These are phyloP conservation scores for Drosophila punjabiensis DNA, from an alignment of 1,140 invertebrate species.

Conservation along the genomic window DNA sequence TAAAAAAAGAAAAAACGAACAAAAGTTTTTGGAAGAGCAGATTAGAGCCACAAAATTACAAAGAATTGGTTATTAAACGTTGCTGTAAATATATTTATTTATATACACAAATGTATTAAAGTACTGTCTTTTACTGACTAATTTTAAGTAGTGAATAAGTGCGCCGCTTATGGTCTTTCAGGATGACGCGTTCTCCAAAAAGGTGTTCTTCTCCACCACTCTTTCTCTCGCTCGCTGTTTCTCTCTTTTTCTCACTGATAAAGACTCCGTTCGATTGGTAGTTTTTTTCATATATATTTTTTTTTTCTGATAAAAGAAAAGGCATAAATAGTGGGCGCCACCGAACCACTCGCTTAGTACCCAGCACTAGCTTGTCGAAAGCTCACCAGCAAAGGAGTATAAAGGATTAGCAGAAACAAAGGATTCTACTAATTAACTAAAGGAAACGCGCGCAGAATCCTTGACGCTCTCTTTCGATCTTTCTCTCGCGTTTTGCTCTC, in stretches of 20 bases:
- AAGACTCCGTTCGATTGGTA: constrained; percentile 33
- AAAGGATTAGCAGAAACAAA: constrained; percentile 14
- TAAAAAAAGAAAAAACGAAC: not conserved
- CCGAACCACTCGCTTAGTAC: constrained; percentile 55
- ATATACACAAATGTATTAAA: not conserved
- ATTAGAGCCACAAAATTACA: constrained; percentile 6
- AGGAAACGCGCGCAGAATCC: constrained; percentile 28
- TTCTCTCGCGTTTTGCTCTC: constrained; percentile 20
- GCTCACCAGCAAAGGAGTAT: constrained; percentile 32
- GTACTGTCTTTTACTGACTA: not conserved
- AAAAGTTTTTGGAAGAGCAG: not conserved
- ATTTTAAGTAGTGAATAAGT: not conserved
- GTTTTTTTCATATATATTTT: not conserved
- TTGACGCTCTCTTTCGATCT: constrained; percentile 24
- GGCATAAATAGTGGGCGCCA: constrained; percentile 71
- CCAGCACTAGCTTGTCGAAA: constrained; percentile 42
- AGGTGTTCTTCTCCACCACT: constrained; percentile 14
- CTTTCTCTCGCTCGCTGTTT: not conserved
- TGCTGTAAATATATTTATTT: not conserved
- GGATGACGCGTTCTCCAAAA: constrained; percentile 19
- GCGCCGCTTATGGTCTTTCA: not conserved
- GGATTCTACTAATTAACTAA: constrained; percentile 6
- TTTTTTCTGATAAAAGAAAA: constrained; percentile 70
- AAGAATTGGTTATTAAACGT: not conserved
- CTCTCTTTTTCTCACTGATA: constrained; percentile 29